Percentiles rank a stretch among this genome's conserved stretches.
phyloP scores from a whole-genome alignment of 2,113 vertebrate species.

The Sarotherodon lohbergeri region DNA sequence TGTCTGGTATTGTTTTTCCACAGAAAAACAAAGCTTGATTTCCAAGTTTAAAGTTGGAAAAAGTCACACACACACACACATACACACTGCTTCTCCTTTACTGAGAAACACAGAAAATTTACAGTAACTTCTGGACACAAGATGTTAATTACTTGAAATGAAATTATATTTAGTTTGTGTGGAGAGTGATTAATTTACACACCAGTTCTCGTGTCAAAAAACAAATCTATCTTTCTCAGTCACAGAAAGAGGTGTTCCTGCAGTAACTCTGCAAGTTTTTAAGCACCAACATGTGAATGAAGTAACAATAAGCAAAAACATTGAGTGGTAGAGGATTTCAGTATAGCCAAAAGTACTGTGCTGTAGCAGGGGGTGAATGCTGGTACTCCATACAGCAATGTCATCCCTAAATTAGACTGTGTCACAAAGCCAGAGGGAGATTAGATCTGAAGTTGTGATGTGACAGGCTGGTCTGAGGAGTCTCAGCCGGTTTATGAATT shows the following conservation, averaged over 20 bases:
- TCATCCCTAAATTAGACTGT: neutral
- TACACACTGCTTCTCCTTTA: neutral
- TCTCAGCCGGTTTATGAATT: conserved; percentile 13
- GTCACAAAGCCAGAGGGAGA: neutral
- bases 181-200: neutral
- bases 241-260: neutral
- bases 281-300: neutral
- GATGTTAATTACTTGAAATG: neutral
- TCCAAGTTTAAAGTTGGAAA: neutral
- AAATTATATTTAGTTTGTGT: neutral
- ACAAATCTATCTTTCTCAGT: neutral
- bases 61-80: neutral
- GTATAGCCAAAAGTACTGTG: neutral
- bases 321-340: neutral
- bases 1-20: neutral
- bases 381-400: neutral
- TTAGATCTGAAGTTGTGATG: neutral
- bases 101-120: neutral
- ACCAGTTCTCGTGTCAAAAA: neutral
- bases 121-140: neutral
- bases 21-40: neutral
- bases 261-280: neutral
- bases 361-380: neutral
- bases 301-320: neutral
- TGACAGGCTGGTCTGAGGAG: neutral